Evolutionary conservation across 2,888 invertebrate genomes (phyloP).

Genomic region (Timandra comae): DNA sequence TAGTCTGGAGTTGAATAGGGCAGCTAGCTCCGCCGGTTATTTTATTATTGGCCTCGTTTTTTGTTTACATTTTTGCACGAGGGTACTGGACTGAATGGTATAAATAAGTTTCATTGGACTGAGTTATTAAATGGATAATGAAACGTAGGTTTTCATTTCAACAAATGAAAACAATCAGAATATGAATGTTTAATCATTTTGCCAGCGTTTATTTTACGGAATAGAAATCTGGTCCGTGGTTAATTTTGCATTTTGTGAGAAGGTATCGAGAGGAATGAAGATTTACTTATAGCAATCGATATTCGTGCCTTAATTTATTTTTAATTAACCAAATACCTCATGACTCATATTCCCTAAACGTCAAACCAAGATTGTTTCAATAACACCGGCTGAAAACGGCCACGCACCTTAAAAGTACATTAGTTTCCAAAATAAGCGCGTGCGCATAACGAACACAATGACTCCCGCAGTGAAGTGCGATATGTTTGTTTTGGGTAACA

Average conservation of each 20-base stretch:
- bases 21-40: constrained; percentile 24
- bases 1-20: constrained; percentile 21
- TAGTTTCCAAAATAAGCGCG: constrained; percentile 1
- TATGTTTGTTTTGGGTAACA: constrained; percentile 14
- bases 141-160: too few species aligned
- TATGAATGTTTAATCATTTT: too few species aligned
- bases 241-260: too few species aligned
- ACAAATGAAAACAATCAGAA: too few species aligned
- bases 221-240: too few species aligned
- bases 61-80: constrained; percentile 29
- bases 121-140: too few species aligned
- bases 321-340: constrained; percentile 5
- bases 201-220: too few species aligned
- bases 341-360: constrained; percentile 3
- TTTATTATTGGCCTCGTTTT: constrained; percentile 33
- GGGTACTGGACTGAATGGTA: constrained; percentile 14
- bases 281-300: too few species aligned
- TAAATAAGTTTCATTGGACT: neutral
- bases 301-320: too few species aligned
- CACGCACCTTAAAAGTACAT: too few species aligned
- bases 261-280: too few species aligned
- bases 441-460: constrained; percentile 17
- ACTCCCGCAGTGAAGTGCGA: constrained; percentile 28
- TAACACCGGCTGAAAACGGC: too few species aligned
- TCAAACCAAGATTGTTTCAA: constrained; percentile 7